A percentile compares a stretch with the other conserved stretches of the same genome.
Evolutionary conservation across 1,140 invertebrate species (phyloP).

Genomic region (Calycopis cecrops): DNA sequence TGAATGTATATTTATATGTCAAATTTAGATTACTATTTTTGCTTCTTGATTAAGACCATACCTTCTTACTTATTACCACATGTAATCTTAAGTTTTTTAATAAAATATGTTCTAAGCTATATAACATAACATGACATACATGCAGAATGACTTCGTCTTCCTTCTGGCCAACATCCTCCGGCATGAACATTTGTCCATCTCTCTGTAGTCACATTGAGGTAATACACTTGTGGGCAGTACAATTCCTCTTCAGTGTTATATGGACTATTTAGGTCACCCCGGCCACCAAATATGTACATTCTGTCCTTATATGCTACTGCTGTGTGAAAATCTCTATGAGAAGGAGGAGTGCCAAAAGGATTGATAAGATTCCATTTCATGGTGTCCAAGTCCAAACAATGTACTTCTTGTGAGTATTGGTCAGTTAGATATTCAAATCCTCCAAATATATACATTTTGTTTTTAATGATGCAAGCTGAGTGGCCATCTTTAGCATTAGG

Average conservation of each 20-base stretch:
- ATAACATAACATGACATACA: no score
- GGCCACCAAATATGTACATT: constrained; percentile 93
- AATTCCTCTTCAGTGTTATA: constrained; percentile 81
- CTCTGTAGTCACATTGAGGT: constrained; percentile 82
- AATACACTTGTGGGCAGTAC: constrained; percentile 87
- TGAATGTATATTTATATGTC: no score
- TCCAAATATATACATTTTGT: constrained; percentile 94
- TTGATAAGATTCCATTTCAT: constrained; percentile 82
- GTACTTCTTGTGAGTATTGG: constrained; percentile 87
- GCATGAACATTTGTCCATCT: constrained; percentile 80
- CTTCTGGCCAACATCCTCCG: constrained; percentile 78
- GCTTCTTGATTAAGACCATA: no score
- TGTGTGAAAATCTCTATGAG: constrained; percentile 91
- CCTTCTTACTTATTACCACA: neutral
- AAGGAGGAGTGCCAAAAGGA: constrained; percentile 78
- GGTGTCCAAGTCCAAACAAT: constrained; percentile 83
- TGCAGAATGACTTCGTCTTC: constrained; percentile 91
- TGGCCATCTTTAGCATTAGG: constrained; percentile 93
- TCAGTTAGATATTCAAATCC: constrained; percentile 89
- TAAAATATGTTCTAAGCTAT: neutral
- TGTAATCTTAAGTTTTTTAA: neutral
- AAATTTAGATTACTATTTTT: no score
- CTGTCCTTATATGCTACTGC: constrained; percentile 82
- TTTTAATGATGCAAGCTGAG: constrained; percentile 87
- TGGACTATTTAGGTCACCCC: constrained; percentile 81